Evolutionary conservation across 2,797 vertebrate species (phyloP).

Genomic region (Eremophila alpestris): DNA sequence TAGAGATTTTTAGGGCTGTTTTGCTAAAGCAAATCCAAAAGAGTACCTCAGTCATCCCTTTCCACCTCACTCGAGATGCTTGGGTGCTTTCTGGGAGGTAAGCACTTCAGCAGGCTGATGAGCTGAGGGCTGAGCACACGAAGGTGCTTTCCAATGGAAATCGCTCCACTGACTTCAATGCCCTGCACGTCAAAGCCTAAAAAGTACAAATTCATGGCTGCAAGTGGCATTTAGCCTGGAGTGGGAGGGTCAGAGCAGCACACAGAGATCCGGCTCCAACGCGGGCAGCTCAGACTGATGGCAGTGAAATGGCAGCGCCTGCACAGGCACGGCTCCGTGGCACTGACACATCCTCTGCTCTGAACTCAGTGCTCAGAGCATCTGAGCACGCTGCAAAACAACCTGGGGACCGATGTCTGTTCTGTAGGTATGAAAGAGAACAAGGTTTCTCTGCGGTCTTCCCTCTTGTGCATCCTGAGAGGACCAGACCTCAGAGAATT

Average conservation of each 20-base stretch:
- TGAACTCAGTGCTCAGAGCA: fast-evolving
- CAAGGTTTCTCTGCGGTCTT: neutral
- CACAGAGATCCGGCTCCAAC: fast-evolving
- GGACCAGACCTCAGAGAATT: neutral
- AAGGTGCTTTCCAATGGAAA: neutral
- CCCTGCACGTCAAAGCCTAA: neutral
- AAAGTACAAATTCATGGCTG: neutral
- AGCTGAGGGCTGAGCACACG: neutral
- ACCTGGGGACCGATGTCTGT: neutral
- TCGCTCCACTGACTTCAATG: neutral
- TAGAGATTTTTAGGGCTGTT: neutral
- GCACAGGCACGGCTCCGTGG: neutral
- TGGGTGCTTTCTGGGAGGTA: neutral
- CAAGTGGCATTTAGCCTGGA: neutral
- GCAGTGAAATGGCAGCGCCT: neutral
- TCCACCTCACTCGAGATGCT: neutral
- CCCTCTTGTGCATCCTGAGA: neutral
- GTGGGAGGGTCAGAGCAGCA: neutral
- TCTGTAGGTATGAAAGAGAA: conserved; percentile 13
- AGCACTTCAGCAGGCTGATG: neutral
- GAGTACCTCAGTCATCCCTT: neutral
- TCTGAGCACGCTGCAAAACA: fast-evolving
- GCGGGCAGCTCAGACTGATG: neutral
- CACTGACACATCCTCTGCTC: neutral
- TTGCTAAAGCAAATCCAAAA: neutral